Base-by-base conservation (phyloP, 2,888 invertebrate species). In the Rotaria socialis region DNA sequence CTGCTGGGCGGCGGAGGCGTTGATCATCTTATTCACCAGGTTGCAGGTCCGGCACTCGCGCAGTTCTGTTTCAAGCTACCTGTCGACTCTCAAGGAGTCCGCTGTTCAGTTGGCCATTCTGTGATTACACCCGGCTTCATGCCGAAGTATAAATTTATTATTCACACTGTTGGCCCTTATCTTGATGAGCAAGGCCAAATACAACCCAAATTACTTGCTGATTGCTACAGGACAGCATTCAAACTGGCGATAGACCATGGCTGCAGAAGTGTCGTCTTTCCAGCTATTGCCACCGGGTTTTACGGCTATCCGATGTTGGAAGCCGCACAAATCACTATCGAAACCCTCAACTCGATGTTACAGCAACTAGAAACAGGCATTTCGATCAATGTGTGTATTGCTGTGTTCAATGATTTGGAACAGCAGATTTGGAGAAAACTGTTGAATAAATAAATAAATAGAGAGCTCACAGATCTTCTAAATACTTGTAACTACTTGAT, bases 121-220 rank as follows among this genome's bases (percentile, higher is more conserved):
- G 74, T 74, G 10, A 74, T 74, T 74, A 74, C 74, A 41, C 41
- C 74, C 27, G 74, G 74, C 6, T 74, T 74, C 41, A 41, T 7
- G 19, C 41, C 74, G 4, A 74, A 74, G 11, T 74, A 74, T 74
- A 74, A 74, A 74, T 74, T 19, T 41, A 74, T 74, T 41, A 41
- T 74, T 74, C 74, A 74, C 22, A 74, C 74, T 74, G 74, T 74
- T 8, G 74, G 74, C 6, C 74, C 74, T 74, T 41, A 41, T 74
- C 41, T 74, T 41, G 74, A 74, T 19, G 19, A 1, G 10, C 35
- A 41, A 41, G 41, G 22, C 10, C 14, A 16, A 19, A 35, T 41
- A 41, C 74, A 74, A 41, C 74, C 74, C 2, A 41, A 41, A 74
- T 22, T 74, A 41, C 19, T 74, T 0, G 74, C 74, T 74, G 41